These are phyloP conservation scores for Aricia artaxerxes DNA, from an alignment of 2,888 invertebrate genomes.

Conservation along the genomic window DNA sequence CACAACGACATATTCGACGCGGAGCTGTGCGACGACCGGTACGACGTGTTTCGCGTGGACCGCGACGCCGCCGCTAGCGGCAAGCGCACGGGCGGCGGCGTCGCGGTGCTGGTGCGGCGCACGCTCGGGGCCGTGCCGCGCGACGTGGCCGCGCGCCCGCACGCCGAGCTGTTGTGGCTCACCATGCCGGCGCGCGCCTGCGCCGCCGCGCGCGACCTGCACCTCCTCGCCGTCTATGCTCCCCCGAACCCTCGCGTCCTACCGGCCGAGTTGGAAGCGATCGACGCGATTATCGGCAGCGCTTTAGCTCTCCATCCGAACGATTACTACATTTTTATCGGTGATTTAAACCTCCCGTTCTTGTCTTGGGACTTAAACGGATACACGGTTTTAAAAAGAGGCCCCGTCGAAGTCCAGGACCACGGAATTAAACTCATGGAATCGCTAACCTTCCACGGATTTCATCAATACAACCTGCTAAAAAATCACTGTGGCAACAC, in stretches of 20 bases:
- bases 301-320: slow-evolving; percentile 4
- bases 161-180: too few relatives aligned
- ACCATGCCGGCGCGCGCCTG: too few relatives aligned
- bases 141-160: too few relatives aligned
- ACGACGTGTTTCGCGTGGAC: too few relatives aligned
- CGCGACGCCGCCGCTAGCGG: too few relatives aligned
- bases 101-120: too few relatives aligned
- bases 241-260: neutral
- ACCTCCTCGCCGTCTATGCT: too few relatives aligned
- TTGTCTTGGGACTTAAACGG: neutral
- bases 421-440: neutral
- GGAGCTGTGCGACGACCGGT: too few relatives aligned
- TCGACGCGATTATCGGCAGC: neutral
- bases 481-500: slow-evolving; percentile 19
- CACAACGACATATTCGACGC: too few relatives aligned
- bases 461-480: neutral
- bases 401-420: slow-evolving; percentile 1
- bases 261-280: neutral
- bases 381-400: neutral
- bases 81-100: too few relatives aligned
- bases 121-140: too few relatives aligned
- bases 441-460: neutral
- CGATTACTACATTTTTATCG: neutral
- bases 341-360: neutral
- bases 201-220: too few relatives aligned